Percentiles rank a stretch among this genome's conserved stretches.
These are phyloP conservation scores for Eubasilissa splendida DNA, from an alignment of 2,888 invertebrate genomes.

Conservation along the genomic window DNA sequence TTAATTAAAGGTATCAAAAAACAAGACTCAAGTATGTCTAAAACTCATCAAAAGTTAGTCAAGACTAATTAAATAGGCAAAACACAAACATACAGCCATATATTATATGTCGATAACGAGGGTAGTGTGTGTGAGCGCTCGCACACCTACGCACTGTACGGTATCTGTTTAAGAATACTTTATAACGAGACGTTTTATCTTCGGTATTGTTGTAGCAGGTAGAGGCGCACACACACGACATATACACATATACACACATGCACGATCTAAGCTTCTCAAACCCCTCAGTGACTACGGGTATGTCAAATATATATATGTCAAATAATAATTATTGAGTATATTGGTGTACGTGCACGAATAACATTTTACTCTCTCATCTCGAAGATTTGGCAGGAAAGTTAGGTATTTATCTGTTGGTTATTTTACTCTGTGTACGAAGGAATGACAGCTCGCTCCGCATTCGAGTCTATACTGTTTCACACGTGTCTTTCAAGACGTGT, in stretches of 20 bases:
- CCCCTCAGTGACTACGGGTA: background rate
- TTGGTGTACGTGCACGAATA: too few species aligned
- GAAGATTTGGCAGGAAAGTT: too few species aligned
- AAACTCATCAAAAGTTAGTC: constrained; percentile 57
- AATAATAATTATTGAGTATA: too few species aligned
- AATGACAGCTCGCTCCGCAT: too few species aligned
- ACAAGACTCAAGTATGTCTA: constrained; percentile 54
- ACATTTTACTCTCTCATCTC: too few species aligned
- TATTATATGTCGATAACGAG: constrained; percentile 48
- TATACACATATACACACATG: background rate
- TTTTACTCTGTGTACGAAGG: too few species aligned
- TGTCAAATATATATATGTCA: too few species aligned
- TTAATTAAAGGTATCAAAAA: constrained; percentile 58
- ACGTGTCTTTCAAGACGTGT: too few species aligned
- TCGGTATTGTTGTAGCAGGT: background rate
- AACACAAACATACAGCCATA: constrained; percentile 44
- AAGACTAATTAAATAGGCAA: constrained; percentile 55
- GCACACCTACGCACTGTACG: background rate
- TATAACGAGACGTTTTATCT: constrained; percentile 23
- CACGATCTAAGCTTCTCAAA: background rate
- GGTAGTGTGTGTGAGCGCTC: background rate
- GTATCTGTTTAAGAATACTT: constrained; percentile 23
- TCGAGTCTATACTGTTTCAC: too few species aligned
- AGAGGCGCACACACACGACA: too few species aligned
- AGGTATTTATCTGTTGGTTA: too few species aligned